Base-by-base conservation (phyloP, 1,140 invertebrate species). In the Anagrus nilaparvatae region DNA sequence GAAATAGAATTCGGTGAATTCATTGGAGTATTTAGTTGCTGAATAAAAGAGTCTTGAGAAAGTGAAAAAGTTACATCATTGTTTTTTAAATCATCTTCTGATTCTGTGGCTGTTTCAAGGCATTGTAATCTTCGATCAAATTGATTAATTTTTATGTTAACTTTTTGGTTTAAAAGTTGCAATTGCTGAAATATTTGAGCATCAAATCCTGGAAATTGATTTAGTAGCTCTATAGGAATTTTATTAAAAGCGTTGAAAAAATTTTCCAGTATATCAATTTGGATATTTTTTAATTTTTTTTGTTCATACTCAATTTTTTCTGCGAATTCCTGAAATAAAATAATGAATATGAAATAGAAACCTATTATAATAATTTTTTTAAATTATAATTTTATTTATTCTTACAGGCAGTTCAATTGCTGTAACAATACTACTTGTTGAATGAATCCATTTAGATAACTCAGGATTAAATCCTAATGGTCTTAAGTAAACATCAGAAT, bases 201-300 rank as follows among this genome's bases (percentile, higher is more conserved):
- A 43, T 67, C 47, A 45, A 68, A 68, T 18, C 59, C 45, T 9
- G 64, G 65, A 51, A 64, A 60, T 16, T 60, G 45, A 34, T 56
- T 39, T 5, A 67, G 32, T 13, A 66, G 43, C 10, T 47, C 31
- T 4, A 61, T 12, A 18, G 64, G 65, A 13, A 67, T 66, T 40
- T 52, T 55, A 19, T 51, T 53, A 10, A 67, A 44, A 0, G 60
- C 56, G 2, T 5, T 37, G n/a, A 41, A 55, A 46, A 59, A 63
- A 41, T 65, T 67, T 35, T 64, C 61, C 2, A 61, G 39, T 24
- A 65, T 49, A 44, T 64, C 49, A n/a, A 58, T 56, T 43, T 66
- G 56, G 6, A 65, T 40, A 48, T 54, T 47, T 23, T 59, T 56
- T 1, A 67, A 40, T 28, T 48, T n/a, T 19, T 49, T 36, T 19